These are phyloP conservation scores for Mechanitis mazaeus DNA, from an alignment of 2,888 invertebrate species.

Conservation along the genomic window DNA sequence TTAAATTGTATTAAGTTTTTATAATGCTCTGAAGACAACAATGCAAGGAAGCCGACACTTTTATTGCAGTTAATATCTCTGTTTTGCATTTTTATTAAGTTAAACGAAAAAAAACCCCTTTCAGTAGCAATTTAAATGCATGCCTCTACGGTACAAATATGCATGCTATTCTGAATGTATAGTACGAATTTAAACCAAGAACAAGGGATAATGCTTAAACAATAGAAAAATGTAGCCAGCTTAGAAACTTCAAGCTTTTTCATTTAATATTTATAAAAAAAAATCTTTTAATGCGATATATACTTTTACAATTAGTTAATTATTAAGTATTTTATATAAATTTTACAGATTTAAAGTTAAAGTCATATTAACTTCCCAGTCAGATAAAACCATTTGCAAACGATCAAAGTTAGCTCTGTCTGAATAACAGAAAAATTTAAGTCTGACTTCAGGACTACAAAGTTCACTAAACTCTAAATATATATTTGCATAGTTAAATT, in stretches of 20 bases:
- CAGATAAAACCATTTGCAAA: constrained; percentile 8
- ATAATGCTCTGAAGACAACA: constrained; percentile 3
- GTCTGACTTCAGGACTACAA: constrained; percentile 13
- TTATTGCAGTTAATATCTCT: constrained; percentile 20
- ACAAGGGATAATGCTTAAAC: too few species aligned
- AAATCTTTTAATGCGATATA: too few species aligned
- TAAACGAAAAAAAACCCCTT: constrained; percentile 9
- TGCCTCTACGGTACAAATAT: too few species aligned
- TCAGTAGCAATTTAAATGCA: not conserved
- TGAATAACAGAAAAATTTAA: constrained; percentile 16
- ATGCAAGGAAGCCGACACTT: constrained; percentile 17
- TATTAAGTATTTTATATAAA: too few species aligned
- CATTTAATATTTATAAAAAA: too few species aligned
- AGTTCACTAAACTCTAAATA: constrained; percentile 20
- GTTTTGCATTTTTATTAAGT: constrained; percentile 22
- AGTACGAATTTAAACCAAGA: too few species aligned
- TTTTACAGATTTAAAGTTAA: too few species aligned
- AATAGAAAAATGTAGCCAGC: too few species aligned
- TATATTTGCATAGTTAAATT: constrained; percentile 21
- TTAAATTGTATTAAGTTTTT: not conserved
- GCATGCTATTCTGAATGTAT: too few species aligned
- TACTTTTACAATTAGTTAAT: too few species aligned
- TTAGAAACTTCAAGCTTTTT: too few species aligned
- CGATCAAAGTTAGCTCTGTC: constrained; percentile 9
- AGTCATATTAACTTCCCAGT: too few species aligned